Base-by-base conservation (phyloP, 2,113 vertebrate species). In the Salvelinus namaycush region DNA sequence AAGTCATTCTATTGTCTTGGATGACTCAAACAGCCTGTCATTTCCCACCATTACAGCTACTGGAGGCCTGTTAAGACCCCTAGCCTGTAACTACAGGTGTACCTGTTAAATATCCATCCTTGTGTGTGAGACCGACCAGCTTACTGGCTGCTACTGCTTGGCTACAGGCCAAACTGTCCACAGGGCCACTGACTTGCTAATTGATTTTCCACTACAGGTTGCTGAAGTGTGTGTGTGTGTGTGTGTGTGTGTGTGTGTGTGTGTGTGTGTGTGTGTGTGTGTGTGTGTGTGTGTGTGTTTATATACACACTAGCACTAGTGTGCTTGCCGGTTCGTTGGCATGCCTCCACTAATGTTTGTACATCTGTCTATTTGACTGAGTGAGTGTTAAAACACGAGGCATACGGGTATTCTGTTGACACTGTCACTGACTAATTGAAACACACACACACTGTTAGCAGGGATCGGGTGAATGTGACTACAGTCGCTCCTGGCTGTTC, bases 401-500 rank as follows among this genome's bases (percentile, higher is more conserved):
- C 51, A 75, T 73, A 79, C 72, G 73, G 3, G 2, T 64, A 80
- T 64, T 2, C 75, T 77, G 76, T 79, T 84, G 76, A 80, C 85
- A 71, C 77, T 84, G 79, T 74, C 82, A 71, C 49, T 82, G 79
- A 87, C 78, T 86, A 87, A 88, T 85, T 84, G 78, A 66, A 11
- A 49, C 39, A 57, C 62, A 73, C 77, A 75, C 59, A 68, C 13
- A 27, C 64, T 8, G 26, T 24, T 72, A 75, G 74, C 51, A 44
- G 82, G 87, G 81, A 83, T 62, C 54, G 70, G 87, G 85, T 85
- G 83, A 64, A 85, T 80, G 51, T 83, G 87, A 91, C 87, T 89
- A 18, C 16, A 18, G 27, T 54, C 6, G 88, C 90, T 90, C 76
- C 89, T 87, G 90, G 89, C 90, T 83, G 79, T 88, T 79, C 86